A percentile compares a stretch with the other conserved stretches of the same genome.
These are phyloP conservation scores for Lota lota DNA, from an alignment of 2,113 vertebrate species.

Conservation along the genomic window DNA sequence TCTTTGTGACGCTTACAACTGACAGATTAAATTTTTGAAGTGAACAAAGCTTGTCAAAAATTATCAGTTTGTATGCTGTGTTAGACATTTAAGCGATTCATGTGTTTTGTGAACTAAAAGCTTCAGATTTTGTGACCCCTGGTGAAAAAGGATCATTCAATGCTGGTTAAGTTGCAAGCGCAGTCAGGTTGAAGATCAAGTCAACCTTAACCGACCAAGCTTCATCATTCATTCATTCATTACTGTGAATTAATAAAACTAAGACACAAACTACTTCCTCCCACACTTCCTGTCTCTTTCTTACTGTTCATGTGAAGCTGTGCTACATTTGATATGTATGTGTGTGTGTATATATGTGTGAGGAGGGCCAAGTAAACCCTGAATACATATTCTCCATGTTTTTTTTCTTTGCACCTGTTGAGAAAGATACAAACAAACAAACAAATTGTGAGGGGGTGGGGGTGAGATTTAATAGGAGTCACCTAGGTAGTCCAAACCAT, in stretches of 20 bases:
- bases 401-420: conserved; percentile 23
- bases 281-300: neutral
- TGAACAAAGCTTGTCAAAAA: neutral
- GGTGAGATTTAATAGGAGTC: neutral
- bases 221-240: conserved; percentile 54
- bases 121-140: conserved; percentile 18
- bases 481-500: neutral
- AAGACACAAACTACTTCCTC: conserved; percentile 53
- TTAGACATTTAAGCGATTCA: conserved; percentile 25
- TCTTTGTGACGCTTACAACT: conserved; percentile 43
- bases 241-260: conserved; percentile 80
- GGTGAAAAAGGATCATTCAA: conserved; percentile 27
- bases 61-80: neutral
- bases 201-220: conserved; percentile 16
- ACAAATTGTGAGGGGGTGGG: conserved; percentile 6
- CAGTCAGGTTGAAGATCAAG: conserved; percentile 37
- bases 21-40: conserved; percentile 24
- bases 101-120: neutral
- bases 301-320: no score
- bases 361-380: no score
- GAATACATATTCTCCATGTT: no score
- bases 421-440: neutral
- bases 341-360: no score
- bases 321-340: no score
- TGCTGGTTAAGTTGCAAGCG: conserved; percentile 43